Base-by-base conservation (phyloP, 2,888 invertebrate species). In the Diabrotica balteata region DNA sequence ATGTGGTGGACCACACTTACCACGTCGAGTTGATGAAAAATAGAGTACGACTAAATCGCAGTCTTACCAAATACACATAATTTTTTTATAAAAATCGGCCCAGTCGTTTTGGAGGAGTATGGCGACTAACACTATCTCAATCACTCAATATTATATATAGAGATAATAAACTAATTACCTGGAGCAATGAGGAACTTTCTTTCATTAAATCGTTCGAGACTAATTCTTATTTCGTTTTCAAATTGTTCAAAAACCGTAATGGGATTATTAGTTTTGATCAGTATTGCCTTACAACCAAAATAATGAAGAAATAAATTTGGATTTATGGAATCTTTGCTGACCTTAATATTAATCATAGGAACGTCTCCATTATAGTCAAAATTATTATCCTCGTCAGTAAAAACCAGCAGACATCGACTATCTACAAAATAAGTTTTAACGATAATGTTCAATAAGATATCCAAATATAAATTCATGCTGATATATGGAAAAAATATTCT, bases 281-380 rank as follows among this genome's bases (percentile, higher is more conserved):
- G 51, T 17, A 79, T 71, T 58, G 74, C 75, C 59, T 78, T 76
- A 69, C 79, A 79, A 10, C 79, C 79, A 55, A 73, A 71, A 70
- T 76, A 71, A 50, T 73, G 70, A 46, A 78, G 76, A 54, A 78
- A 59, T 55, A 69, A 47, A 57, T 73, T 59, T 7, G 66, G 49
- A 22, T 55, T 50, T 47, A 71, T 59, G 7, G 42, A 45, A 46
- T 54, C 42, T 32, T 32, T 11, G 42, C 59, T 47, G 8, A 70
- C 45, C 53, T 68, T 71, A 43, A 74, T 49, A 45, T 69, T 63
- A 45, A 76, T 45, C 5, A 65, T 49, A 4, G 73, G 71, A 8
- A 72, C 43, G 10, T 46, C 8, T 4, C 49, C 54, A n/a, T 47
- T 53, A 10, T 67, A 61, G 10, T 72, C 4, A 51, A 77, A 71